Conservation (phyloP, 1,140 invertebrate genomes). For the Pseudomyrmex sp. region DNA sequence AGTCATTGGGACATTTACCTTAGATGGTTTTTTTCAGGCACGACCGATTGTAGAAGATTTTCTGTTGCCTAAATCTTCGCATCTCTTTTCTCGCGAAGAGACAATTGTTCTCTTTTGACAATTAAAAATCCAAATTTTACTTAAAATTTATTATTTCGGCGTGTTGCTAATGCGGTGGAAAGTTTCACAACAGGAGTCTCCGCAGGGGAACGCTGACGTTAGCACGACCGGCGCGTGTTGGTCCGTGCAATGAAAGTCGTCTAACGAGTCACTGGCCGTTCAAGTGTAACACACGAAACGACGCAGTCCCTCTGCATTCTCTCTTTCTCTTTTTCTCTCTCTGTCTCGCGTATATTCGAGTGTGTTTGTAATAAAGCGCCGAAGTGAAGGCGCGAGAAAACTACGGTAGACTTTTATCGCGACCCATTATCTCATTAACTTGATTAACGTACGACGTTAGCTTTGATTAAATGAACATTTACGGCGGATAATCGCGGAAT, state of each 20-base stretch:
- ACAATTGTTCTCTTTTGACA: too few relatives aligned
- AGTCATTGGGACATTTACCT: too few relatives aligned
- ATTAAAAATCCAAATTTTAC: not conserved
- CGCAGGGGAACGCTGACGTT: constrained; percentile 42
- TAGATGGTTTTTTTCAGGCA: too few relatives aligned
- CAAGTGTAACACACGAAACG: constrained; percentile 43
- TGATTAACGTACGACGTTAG: not conserved
- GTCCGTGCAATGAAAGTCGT: constrained; percentile 76
- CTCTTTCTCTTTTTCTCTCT: not conserved
- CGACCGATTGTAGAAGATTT: too few relatives aligned
- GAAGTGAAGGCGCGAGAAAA: constrained; percentile 24
- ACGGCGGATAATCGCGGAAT: constrained; percentile 19
- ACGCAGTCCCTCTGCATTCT: not conserved
- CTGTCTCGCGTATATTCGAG: not conserved
- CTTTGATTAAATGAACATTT: too few relatives aligned
- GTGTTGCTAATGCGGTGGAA: constrained; percentile 28
- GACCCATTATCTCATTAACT: constrained; percentile 3
- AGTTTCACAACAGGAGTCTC: constrained; percentile 55
- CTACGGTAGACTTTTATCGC: not conserved
- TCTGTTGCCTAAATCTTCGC: too few relatives aligned
- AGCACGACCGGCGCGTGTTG: constrained; percentile 37
- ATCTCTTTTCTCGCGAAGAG: too few relatives aligned
- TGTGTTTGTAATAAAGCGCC: constrained; percentile 11
- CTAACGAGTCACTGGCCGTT: constrained; percentile 73
- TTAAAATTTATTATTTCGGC: not conserved